These are phyloP conservation scores for Drosophila demipolita DNA, from an alignment of 2,888 invertebrate species.

Conservation along the genomic window DNA sequence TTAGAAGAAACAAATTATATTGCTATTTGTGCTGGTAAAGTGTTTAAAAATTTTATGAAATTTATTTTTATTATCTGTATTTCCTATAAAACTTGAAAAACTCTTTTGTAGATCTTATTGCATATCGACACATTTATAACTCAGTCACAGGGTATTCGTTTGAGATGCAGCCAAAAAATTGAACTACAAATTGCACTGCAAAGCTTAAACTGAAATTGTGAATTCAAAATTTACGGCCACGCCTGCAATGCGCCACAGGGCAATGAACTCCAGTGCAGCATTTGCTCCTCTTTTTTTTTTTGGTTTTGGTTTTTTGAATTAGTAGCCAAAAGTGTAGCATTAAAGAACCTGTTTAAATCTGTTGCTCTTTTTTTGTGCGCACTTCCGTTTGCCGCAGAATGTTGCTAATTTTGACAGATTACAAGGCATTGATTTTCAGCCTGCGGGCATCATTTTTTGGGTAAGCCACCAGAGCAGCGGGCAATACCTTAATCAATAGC, in stretches of 20 bases:
- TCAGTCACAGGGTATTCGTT: constrained; percentile 16
- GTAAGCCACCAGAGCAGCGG: constrained; percentile 56
- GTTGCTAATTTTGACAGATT: constrained; percentile 78
- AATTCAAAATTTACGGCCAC: constrained; percentile 60
- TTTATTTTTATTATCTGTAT: neutral
- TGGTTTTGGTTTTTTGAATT: neutral
- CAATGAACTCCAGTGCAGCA: constrained; percentile 58
- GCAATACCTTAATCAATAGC: constrained; percentile 69
- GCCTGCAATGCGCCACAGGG: constrained; percentile 44
- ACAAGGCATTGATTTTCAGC: constrained; percentile 65
- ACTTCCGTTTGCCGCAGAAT: constrained; percentile 69
- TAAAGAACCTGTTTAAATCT: constrained; percentile 74
- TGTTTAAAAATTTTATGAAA: neutral
- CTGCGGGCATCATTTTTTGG: constrained; percentile 30
- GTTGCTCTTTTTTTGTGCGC: constrained; percentile 50
- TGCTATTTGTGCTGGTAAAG: neutral
- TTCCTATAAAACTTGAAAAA: neutral
- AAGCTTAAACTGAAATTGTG: constrained; percentile 15
- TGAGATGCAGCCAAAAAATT: constrained; percentile 34
- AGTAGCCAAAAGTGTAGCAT: constrained; percentile 38
- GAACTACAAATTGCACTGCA: constrained; percentile 14
- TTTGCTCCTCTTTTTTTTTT: neutral
- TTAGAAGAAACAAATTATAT: too few relatives aligned
- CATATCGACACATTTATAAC: neutral
- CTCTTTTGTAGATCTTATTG: neutral